Evolutionary conservation across 2,113 vertebrate genomes (phyloP), one percentile per base, ranked within the genome.

Genomic region (Euleptes europaea): DNA sequence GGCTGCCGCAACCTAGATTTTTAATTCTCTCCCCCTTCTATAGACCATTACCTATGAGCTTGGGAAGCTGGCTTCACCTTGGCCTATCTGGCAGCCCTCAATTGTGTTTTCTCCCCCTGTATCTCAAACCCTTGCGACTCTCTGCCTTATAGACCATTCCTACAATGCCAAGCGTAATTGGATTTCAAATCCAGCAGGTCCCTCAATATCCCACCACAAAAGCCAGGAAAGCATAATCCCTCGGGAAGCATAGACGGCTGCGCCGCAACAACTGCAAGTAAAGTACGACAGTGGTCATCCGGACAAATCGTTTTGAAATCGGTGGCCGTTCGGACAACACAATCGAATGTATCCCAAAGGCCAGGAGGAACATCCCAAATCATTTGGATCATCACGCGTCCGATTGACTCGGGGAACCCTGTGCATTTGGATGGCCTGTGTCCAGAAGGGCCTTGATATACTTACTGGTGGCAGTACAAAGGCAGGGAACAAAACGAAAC

Each of bases 181-280:
- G 31, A 51, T 9, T 33, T 77, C 1, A 23, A 26, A 38, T 76
- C 57, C 6, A 54, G 19, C 19, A 1, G 2, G 2, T 77, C 9
- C 42, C 79, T 63, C 0, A 0, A 72, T 23, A n/a, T 40, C n/a
- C 65, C 1, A 2, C 38, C 47, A 86, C 26, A 51, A 44, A 19
- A 33, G 15, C 9, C 0, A 8, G 7, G 8, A 11, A 2, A 1
- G 0, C 23, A n/a, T 1, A 78, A 54, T 17, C 0, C 57, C 13
- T 2, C 6, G 5, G 9, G 17, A 21, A 47, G 5, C 51, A 80
- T 2, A 42, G n/a, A 65, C 4, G 12, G 31, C 33, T 35, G 44
- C 33, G 84, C 88, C 78, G 17, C 42, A 6, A 63, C 79, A 2
- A 26, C 6, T 2, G 4, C 33, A 65, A 3, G 9, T 6, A 88